These are phyloP conservation scores for Archivesica marissinica DNA, from an alignment of 1,140 invertebrate genomes.

Conservation along the genomic window DNA sequence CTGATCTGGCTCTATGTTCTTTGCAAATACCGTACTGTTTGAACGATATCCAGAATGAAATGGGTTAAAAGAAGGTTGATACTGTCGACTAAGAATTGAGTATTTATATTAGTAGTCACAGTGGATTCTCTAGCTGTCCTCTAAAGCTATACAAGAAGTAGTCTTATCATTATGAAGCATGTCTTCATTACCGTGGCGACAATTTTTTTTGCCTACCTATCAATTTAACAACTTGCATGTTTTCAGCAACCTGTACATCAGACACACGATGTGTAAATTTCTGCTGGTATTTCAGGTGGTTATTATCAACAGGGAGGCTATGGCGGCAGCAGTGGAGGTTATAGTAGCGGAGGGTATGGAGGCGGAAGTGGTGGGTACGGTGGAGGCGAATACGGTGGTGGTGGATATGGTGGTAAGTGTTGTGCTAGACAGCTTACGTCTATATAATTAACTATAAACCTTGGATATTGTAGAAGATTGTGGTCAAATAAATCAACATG, in stretches of 20 bases:
- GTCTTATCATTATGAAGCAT: neutral
- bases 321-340: slow-evolving; percentile 53
- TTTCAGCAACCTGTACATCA: too few species aligned
- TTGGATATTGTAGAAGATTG: neutral
- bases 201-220: neutral
- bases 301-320: slow-evolving; percentile 59
- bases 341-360: slow-evolving; percentile 45
- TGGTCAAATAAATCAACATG: neutral
- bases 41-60: too few species aligned
- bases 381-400: slow-evolving; percentile 55
- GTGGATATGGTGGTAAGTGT: slow-evolving; percentile 60
- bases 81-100: too few species aligned
- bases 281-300: slow-evolving; percentile 53
- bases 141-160: too few species aligned
- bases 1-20: too few species aligned
- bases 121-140: too few species aligned
- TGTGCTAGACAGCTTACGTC: neutral
- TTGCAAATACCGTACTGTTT: too few species aligned
- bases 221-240: too few species aligned
- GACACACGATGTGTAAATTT: too few species aligned
- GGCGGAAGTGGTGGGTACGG: slow-evolving; percentile 59
- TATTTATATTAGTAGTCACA: too few species aligned
- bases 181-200: neutral
- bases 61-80: too few species aligned
- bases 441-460: neutral